These are phyloP conservation scores for Willowsia nigromaculata DNA, from an alignment of 2,888 invertebrate species.

Conservation along the genomic window DNA sequence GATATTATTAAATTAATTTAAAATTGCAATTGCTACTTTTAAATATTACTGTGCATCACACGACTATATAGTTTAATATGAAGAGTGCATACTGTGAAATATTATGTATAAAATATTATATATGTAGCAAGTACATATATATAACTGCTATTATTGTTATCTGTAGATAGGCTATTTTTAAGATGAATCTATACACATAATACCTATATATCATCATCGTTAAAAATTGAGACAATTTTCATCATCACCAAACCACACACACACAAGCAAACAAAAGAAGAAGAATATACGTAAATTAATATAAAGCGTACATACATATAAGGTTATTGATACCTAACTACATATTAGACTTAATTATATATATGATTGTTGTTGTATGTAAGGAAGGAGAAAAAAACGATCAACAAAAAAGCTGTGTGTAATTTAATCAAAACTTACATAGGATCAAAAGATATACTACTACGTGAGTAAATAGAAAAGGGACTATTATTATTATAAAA, in stretches of 20 bases:
- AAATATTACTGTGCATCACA: background rate
- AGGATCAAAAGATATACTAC: slow-evolving; percentile 11
- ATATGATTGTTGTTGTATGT: background rate
- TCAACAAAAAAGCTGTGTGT: slow-evolving; percentile 3
- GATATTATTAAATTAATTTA: slow-evolving; percentile 10
- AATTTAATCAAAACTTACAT: slow-evolving; percentile 10
- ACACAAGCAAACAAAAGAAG: background rate
- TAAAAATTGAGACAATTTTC: slow-evolving; percentile 2
- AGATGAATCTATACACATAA: background rate
- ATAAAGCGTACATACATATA: background rate
- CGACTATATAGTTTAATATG: background rate
- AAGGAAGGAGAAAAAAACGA: background rate
- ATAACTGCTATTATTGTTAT: background rate
- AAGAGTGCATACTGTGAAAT: slow-evolving; percentile 7
- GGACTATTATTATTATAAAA: slow-evolving; percentile 15
- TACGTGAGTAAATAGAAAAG: background rate
- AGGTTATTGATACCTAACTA: background rate
- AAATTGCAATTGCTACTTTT: background rate
- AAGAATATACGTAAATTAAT: background rate
- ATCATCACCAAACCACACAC: background rate
- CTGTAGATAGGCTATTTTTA: background rate
- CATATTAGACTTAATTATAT: background rate
- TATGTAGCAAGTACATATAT: background rate
- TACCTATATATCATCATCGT: background rate
- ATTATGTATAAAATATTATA: background rate